phyloP scores from a whole-genome alignment of 2,113 vertebrate species.

The Pelusios castaneus region DNA sequence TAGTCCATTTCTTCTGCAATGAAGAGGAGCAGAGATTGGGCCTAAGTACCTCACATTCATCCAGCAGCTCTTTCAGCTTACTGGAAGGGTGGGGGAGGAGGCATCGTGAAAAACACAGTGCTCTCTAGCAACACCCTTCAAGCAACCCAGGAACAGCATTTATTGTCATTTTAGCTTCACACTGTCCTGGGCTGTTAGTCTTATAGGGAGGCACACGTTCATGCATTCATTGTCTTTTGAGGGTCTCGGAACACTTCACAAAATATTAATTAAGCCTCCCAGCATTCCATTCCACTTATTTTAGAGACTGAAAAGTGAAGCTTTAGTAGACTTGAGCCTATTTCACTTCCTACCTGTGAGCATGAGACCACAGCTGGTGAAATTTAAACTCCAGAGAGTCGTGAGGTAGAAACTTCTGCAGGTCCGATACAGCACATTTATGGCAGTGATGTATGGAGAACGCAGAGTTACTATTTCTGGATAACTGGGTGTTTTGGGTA shows the following conservation, averaged over 20 bases:
- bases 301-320: not conserved
- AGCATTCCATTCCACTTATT: not conserved
- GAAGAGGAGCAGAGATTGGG: not conserved
- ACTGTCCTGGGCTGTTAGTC: not conserved
- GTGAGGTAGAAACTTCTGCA: not conserved
- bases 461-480: conserved; percentile 15
- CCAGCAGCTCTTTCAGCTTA: not conserved
- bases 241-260: not conserved
- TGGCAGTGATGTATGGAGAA: not conserved
- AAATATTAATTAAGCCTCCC: not conserved
- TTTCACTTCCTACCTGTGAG: not conserved
- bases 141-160: not conserved
- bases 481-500: not conserved
- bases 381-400: not conserved
- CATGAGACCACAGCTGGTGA: rapidly evolving
- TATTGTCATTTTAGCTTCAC: not conserved
- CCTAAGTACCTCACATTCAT: not conserved
- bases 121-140: not conserved
- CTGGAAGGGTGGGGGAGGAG: not conserved
- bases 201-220: not conserved
- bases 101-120: not conserved
- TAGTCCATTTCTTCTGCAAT: not conserved
- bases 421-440: not conserved
- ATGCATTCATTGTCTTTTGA: not conserved
- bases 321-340: not conserved